Conservation (phyloP, 2,797 vertebrate genomes). For the Anguilla anguilla region DNA sequence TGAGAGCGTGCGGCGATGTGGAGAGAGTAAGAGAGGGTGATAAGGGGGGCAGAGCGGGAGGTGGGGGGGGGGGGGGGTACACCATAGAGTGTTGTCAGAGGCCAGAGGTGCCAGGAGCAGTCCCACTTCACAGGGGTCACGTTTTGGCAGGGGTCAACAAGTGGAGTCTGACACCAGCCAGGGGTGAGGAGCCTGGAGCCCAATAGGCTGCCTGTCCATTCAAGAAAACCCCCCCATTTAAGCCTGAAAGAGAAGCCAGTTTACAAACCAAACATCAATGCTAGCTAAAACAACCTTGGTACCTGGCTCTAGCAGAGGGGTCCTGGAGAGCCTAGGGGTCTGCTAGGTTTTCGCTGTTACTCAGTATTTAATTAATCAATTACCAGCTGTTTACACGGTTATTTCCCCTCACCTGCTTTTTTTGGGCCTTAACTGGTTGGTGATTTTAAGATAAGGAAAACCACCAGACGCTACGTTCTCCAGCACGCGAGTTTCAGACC, state of each 20-base stretch:
- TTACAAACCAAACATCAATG: neutral
- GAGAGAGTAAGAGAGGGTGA: conserved; percentile 67
- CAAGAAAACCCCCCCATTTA: neutral
- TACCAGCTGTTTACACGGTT: no score
- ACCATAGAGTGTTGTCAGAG: neutral
- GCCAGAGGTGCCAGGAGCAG: neutral
- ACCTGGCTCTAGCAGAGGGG: no score
- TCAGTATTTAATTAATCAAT: no score
- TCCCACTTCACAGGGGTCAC: neutral
- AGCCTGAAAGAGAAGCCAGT: neutral
- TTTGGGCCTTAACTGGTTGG: no score
- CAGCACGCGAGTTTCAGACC: neutral
- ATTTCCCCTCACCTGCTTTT: no score
- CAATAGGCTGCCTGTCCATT: no score
- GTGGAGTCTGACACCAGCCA: no score
- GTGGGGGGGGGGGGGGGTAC: neutral
- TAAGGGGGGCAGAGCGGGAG: neutral
- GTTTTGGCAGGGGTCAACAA: neutral
- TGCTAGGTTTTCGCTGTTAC: no score
- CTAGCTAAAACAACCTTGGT: no score
- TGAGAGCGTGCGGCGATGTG: conserved; percentile 66
- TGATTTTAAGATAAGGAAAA: neutral
- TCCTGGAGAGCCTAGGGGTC: no score
- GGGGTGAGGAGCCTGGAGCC: no score
- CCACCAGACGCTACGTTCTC: no score